Base-by-base conservation (phyloP, 1,140 invertebrate species). In the Drosophila repletoides region DNA sequence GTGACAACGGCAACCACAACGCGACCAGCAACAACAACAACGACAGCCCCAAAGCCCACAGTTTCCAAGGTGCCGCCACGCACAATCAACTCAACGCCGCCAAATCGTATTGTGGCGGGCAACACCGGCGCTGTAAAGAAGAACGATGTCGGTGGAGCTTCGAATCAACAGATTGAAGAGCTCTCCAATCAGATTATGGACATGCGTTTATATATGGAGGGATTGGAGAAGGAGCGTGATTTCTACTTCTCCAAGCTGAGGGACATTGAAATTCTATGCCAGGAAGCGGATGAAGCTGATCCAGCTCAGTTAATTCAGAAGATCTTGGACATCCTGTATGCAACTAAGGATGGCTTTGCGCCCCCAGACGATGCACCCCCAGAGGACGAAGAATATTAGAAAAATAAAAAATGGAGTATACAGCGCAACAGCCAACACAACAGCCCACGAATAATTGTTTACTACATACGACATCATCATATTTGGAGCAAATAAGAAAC, bases 271-370 rank as follows among this genome's bases (percentile, higher is more conserved):
- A 95, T 99, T 46, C 94, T 99, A 91, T 99, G 98, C 93, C 98
- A 99, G 93, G 97, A 99, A 90, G 94, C 95, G 88, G 97, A 98
- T 77, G 93, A 93, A 59, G 93, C 93, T 69, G 94, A 95, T 65
- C 92, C 93, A 65, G 93, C 93, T 89, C 93, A 95, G 36, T 92
- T 97, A 73, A 93, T 98, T 76, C 94, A 96, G 88, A 96, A 96
- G 92, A 97, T 99, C 88, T 93, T 99, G 90, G 97, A 98, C 80
- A 98, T 99, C 90, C 93, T 99, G 76, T 99, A 99, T 93, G 97
- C 97, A 87, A 99, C 98, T 89, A 98, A 99, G 97, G 97, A 98
- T 90, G 97, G 97, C 72, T 98, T 98, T 92, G 97, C 97, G 88
- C 95, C 96, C 73, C 97, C 97, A 26, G 97, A 98, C 88, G 95